Base-by-base conservation (phyloP, 2,888 invertebrate genomes). In the Eilema sororculum region DNA sequence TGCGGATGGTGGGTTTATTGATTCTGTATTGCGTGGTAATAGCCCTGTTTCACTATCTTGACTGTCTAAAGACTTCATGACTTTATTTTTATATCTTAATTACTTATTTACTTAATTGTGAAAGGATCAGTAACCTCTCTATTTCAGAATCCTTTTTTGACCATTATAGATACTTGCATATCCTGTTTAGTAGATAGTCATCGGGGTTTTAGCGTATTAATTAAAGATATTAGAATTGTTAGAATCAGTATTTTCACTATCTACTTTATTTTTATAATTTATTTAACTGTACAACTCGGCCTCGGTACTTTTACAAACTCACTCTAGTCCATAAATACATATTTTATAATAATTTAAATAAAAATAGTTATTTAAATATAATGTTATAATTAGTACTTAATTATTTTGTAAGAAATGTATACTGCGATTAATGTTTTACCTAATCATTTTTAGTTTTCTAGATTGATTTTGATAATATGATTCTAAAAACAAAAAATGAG, bases 191-290 rank as follows among this genome's bases (percentile, higher is more conserved):
- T 9, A 63, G 52, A 62, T 68, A 74, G 70, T 82, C 62, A 59
- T 60, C 65, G 33, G 69, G 72, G 60, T 68, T 30, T 37, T 77
- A 74, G 62, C 58, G 22, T 68, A 67, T 75, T 58, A 61, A 71
- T 73, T 71, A 69, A 75, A 74, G 41, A 41, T 16, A 41, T 41
- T 37, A 69, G 56, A 72, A 77, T 77, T 74, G 64, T 76, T 74
- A 65, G 73, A 78, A 72, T 77, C 78, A 80, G 78, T 84, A 80
- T 78, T 81, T 80, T 73, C 79, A 73, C 52, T 68, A 76, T 3
- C 2, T 20, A 74, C 61, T 77, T 79, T 66, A 70, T 76, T 52
- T 2, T 20, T 52, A 52, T 2, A 8, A 8, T 2, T 52, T 52
- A n/a, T 52, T 52, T 52, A n/a, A n/a, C 8, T 52, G 52, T 52